A percentile compares a stretch with the other conserved stretches of the same genome.
These are phyloP conservation scores for Sisor rabdophorus DNA, from an alignment of 2,113 vertebrate species.

Conservation along the genomic window DNA sequence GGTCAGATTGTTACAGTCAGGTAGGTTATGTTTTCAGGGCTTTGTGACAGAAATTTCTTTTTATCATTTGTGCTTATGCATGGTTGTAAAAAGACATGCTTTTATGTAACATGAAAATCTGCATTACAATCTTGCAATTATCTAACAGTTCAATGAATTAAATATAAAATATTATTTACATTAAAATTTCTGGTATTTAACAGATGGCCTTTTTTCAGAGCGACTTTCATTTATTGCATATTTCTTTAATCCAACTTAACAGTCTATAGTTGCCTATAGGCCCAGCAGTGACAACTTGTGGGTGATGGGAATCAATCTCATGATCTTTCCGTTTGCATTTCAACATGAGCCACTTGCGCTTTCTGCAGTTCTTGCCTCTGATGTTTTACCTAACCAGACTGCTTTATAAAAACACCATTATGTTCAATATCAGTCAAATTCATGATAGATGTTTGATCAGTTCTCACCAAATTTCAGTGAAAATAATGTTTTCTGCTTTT, in stretches of 20 bases:
- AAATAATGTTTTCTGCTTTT: conserved; percentile 20
- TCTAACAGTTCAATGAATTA: not conserved
- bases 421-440: not conserved
- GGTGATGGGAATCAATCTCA: no score
- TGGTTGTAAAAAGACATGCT: no score
- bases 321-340: no score
- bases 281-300: no score
- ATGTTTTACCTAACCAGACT: not conserved
- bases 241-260: no score
- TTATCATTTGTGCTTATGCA: not conserved
- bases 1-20: conserved; percentile 96
- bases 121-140: not conserved
- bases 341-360: no score
- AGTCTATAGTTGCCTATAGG: no score
- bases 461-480: not conserved
- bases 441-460: not conserved
- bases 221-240: no score
- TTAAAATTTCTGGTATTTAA: no score
- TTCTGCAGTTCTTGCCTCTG: not conserved
- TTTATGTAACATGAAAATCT: not conserved
- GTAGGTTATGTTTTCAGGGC: conserved; percentile 57
- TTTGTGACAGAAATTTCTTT: not conserved
- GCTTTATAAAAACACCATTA: not conserved
- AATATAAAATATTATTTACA: no score
- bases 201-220: no score